phyloP scores from a whole-genome alignment of 1,140 invertebrate species.

The Mactra quadrangularis region DNA sequence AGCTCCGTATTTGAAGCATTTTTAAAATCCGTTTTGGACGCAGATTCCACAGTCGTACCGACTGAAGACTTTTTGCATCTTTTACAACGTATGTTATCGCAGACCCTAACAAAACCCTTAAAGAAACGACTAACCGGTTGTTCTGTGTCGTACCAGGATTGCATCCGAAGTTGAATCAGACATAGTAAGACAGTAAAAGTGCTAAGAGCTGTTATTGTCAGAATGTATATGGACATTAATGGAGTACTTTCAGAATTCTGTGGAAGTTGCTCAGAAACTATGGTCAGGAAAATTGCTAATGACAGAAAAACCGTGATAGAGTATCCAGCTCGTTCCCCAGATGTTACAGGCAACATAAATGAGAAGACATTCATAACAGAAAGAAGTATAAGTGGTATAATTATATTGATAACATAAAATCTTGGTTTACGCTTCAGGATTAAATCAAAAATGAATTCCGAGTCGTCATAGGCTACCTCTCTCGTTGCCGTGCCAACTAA shows the following conservation, averaged over 20 bases:
- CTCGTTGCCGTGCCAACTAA: background rate
- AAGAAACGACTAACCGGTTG: background rate
- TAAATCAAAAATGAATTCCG: conserved; percentile 54
- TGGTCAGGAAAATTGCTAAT: conserved; percentile 86
- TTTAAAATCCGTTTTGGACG: too few species aligned
- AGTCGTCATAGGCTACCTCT: conserved; percentile 22
- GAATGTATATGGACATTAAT: conserved; percentile 71
- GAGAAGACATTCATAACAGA: conserved; percentile 86
- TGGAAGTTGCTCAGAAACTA: conserved; percentile 86
- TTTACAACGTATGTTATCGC: too few species aligned
- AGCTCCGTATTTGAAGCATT: too few species aligned
- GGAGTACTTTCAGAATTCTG: conserved; percentile 85
- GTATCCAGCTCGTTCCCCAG: conserved; percentile 86
- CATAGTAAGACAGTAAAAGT: background rate
- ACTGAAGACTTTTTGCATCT: too few species aligned
- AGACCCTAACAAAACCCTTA: background rate
- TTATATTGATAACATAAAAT: conserved; percentile 86
- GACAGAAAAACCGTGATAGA: conserved; percentile 86
- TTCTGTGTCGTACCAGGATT: background rate
- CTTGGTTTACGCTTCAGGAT: conserved; percentile 70
- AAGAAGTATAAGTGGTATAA: conserved; percentile 86
- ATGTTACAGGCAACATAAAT: conserved; percentile 86
- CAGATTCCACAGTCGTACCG: too few species aligned
- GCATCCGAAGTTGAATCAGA: background rate
- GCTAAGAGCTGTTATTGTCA: background rate